These are phyloP conservation scores for Cuculus canorus DNA, from an alignment of 2,797 vertebrate genomes.

Conservation along the genomic window DNA sequence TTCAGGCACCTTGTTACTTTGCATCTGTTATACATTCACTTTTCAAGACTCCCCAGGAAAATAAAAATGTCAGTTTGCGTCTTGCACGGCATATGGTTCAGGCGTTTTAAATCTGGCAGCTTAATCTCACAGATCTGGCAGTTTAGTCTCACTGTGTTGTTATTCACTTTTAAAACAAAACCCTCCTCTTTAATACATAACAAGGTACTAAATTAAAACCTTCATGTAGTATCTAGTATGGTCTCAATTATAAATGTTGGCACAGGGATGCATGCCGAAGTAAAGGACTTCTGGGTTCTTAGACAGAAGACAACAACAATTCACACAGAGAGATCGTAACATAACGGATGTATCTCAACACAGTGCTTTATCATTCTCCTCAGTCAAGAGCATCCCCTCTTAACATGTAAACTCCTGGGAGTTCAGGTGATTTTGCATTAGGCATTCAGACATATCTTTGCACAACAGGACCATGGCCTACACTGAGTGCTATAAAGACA, in stretches of 20 bases:
- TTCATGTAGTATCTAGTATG: not conserved
- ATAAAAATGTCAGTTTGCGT: constrained; percentile 55
- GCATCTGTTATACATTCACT: constrained; percentile 29
- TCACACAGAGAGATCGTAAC: not conserved
- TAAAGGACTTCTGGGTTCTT: not conserved
- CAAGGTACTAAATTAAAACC: not conserved
- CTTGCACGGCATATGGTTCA: not conserved
- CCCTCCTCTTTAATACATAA: not conserved
- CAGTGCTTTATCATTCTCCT: not conserved
- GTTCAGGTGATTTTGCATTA: not conserved
- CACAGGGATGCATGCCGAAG: not conserved
- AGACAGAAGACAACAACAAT: not conserved
- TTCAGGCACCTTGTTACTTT: not conserved
- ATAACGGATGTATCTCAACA: not conserved
- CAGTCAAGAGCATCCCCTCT: not conserved
- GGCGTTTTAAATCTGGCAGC: not conserved
- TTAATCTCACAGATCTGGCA: not conserved
- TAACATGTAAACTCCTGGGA: not conserved
- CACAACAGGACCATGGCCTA: not conserved
- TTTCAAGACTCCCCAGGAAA: constrained; percentile 24
- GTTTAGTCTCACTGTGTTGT: not conserved
- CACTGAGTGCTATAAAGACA: not conserved
- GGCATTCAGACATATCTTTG: not conserved
- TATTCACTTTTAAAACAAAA: not conserved
- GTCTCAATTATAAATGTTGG: not conserved